Evolutionary conservation across 2,797 vertebrate genomes (phyloP).

Genomic region (Schizopygopsis malacanthus): DNA sequence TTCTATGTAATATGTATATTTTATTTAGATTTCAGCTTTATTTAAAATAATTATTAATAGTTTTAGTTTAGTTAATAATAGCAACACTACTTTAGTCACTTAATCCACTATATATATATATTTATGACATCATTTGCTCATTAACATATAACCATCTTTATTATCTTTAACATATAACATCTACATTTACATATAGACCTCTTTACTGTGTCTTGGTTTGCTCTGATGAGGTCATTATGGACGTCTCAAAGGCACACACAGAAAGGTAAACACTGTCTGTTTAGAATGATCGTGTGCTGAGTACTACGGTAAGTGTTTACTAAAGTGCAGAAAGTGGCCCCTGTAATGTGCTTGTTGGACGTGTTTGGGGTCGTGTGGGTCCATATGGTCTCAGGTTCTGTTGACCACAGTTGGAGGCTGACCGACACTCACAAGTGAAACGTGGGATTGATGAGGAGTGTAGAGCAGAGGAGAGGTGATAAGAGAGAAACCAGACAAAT

Average conservation of each 20-base stretch:
- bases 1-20: not conserved
- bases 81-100: not conserved
- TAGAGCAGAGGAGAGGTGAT: slow-evolving; percentile 12
- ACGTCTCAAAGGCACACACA: not conserved
- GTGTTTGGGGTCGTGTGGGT: slow-evolving; percentile 25
- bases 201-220: not conserved
- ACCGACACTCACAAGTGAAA: slow-evolving; percentile 29
- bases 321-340: not conserved
- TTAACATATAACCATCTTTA: not conserved
- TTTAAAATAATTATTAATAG: not conserved
- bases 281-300: not conserved
- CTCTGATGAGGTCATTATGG: not conserved
- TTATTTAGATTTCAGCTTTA: not conserved
- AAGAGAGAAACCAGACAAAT: slow-evolving; percentile 25
- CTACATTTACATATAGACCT: not conserved
- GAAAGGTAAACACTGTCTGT: not conserved
- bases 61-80: not conserved
- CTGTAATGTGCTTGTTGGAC: not conserved
- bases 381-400: slow-evolving; percentile 70
- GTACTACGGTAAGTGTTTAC: not conserved
- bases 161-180: not conserved
- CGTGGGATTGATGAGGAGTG: slow-evolving; percentile 48
- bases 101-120: not conserved
- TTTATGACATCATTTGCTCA: not conserved
- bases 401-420: slow-evolving; percentile 68